phyloP scores from a whole-genome alignment of 2,888 invertebrate species.

The Apocheima hispidaria region DNA sequence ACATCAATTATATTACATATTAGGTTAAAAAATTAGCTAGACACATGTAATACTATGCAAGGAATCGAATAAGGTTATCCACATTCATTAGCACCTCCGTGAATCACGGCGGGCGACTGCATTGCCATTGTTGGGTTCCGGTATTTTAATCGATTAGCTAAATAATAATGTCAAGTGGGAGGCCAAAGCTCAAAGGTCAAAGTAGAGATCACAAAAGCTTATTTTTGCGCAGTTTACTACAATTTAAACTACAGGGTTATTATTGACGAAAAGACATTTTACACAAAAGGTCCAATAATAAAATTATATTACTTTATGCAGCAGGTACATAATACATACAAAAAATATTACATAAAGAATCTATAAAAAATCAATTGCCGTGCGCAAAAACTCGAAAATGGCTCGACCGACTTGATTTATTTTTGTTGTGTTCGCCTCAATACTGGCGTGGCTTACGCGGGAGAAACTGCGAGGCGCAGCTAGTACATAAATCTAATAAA shows the following conservation, averaged over 20 bases:
- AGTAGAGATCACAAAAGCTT: neutral
- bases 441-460: no score
- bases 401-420: no score
- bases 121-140: conserved; percentile 21
- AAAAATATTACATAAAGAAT: no score
- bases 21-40: neutral
- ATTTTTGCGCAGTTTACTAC: neutral
- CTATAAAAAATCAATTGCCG: no score
- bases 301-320: no score
- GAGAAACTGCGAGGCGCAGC: no score
- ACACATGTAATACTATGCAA: neutral
- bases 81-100: conserved; percentile 22
- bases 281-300: no score
- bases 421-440: no score
- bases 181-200: conserved; percentile 26
- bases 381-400: no score
- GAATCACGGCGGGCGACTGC: conserved; percentile 13
- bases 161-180: conserved; percentile 25
- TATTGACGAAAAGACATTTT: no score
- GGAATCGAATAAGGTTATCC: conserved; percentile 23
- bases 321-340: no score
- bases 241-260: neutral
- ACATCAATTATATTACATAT: neutral
- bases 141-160: conserved; percentile 23
- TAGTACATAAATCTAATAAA: no score